These are phyloP conservation scores for Lichenostomus cassidix DNA, from an alignment of 2,113 vertebrate species.

Conservation along the genomic window DNA sequence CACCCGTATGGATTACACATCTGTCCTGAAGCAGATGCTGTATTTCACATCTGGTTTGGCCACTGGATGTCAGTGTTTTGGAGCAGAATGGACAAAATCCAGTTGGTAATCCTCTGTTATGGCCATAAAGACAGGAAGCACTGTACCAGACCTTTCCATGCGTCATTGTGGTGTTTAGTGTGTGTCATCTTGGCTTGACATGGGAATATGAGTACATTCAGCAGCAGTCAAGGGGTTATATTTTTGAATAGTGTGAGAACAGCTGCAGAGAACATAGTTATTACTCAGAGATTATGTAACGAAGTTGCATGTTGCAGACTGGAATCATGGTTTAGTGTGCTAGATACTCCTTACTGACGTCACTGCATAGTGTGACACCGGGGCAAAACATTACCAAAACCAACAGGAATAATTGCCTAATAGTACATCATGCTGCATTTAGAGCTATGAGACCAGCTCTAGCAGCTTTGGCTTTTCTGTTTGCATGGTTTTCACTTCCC, in stretches of 20 bases:
- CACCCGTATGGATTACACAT: neutral
- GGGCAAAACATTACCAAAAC: neutral
- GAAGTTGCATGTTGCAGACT: neutral
- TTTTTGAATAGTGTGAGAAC: slow-evolving; percentile 37
- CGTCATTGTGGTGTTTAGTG: slow-evolving; percentile 38
- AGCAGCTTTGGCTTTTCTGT: neutral
- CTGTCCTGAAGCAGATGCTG: neutral
- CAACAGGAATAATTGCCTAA: neutral
- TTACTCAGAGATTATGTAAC: slow-evolving; percentile 22
- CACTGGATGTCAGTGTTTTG: slow-evolving; percentile 61
- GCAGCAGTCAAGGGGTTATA: slow-evolving; percentile 53
- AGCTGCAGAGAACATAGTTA: neutral
- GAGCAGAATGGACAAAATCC: neutral
- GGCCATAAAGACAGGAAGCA: neutral
- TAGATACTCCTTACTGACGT: neutral
- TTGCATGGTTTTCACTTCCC: neutral
- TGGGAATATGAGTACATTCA: neutral
- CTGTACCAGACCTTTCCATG: slow-evolving; percentile 39
- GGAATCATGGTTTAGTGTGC: neutral
- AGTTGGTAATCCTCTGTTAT: neutral
- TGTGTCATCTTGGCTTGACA: slow-evolving; percentile 31
- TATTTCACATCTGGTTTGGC: neutral
- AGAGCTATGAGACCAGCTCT: neutral
- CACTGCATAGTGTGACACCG: neutral
- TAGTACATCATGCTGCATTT: neutral